Evolutionary conservation across 2,888 invertebrate genomes (phyloP).

Genomic region (Drosophila koepferae): DNA sequence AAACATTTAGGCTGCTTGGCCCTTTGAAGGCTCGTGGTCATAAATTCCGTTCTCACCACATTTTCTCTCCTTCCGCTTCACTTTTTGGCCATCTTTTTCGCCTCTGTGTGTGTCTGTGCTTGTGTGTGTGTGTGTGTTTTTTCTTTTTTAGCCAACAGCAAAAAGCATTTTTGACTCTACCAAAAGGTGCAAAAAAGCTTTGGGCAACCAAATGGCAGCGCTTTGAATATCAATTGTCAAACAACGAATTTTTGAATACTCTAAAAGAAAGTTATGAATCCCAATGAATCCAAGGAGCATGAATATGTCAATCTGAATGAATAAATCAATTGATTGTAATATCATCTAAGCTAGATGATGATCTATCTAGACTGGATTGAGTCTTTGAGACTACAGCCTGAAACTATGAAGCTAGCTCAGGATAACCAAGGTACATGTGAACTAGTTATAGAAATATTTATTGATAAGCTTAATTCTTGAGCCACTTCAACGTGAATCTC

Average conservation of each 20-base stretch:
- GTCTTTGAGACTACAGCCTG: no score
- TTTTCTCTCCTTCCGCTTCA: conserved; percentile 44
- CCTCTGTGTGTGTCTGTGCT: not conserved
- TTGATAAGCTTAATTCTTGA: no score
- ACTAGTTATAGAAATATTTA: no score
- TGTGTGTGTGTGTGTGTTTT: not conserved
- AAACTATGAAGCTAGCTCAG: no score
- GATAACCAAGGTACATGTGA: no score
- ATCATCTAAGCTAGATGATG: no score
- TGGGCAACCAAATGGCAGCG: conserved; percentile 38
- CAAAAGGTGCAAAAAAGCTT: conserved; percentile 56
- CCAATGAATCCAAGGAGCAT: no score
- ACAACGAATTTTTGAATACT: conserved; percentile 36
- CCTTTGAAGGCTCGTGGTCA: conserved; percentile 80
- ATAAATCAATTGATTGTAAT: no score
- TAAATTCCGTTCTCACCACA: conserved; percentile 82
- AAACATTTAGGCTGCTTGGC: conserved; percentile 69
- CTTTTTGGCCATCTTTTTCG: conserved; percentile 18
- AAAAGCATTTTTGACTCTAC: conserved; percentile 53
- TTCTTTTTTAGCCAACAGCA: conserved; percentile 44
- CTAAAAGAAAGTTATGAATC: conserved; percentile 1
- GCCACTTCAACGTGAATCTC: no score
- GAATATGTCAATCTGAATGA: no score
- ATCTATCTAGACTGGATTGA: no score
- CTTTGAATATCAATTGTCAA: not conserved